A percentile compares a stretch with the other conserved stretches of the same genome.
phyloP scores from a whole-genome alignment of 2,113 vertebrate genomes.

The Pardalotus punctatus region DNA sequence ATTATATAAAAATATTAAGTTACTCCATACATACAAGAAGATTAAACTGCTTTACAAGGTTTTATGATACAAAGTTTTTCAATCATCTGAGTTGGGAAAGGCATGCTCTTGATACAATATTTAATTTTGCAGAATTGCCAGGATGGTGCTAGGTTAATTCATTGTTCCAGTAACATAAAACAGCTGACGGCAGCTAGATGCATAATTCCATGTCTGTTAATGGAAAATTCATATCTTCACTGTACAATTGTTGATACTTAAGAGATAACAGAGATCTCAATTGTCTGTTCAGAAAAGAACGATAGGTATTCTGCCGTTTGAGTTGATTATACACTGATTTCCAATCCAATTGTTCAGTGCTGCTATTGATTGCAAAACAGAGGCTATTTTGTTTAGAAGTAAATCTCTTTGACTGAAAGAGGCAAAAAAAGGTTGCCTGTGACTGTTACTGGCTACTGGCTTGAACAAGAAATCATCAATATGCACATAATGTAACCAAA shows the following conservation, averaged over 20 bases:
- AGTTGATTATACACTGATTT: conserved; percentile 28
- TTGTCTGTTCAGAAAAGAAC: conserved; percentile 5
- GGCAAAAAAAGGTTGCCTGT: not conserved
- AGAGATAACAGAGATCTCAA: not conserved
- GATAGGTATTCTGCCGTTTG: not conserved
- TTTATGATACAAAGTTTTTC: conserved; percentile 19
- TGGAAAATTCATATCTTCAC: conserved; percentile 29
- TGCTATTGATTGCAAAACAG: not conserved
- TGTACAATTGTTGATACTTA: conserved; percentile 2
- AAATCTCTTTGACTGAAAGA: not conserved
- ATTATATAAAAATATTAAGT: not conserved
- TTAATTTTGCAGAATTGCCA: not conserved
- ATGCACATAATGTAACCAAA: not conserved
- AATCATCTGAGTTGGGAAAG: not conserved
- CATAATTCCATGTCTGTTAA: conserved; percentile 4
- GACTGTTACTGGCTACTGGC: not conserved
- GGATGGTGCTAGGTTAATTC: not conserved
- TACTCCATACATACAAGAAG: not conserved
- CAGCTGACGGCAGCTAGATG: conserved; percentile 7
- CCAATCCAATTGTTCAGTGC: not conserved
- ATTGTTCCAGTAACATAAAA: conserved; percentile 1
- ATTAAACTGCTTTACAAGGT: not conserved
- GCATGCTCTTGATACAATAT: not conserved
- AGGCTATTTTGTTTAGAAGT: not conserved
- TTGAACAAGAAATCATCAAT: not conserved